Base-by-base conservation (phyloP, 2,797 vertebrate species). In the Megalops cyprinoides region DNA sequence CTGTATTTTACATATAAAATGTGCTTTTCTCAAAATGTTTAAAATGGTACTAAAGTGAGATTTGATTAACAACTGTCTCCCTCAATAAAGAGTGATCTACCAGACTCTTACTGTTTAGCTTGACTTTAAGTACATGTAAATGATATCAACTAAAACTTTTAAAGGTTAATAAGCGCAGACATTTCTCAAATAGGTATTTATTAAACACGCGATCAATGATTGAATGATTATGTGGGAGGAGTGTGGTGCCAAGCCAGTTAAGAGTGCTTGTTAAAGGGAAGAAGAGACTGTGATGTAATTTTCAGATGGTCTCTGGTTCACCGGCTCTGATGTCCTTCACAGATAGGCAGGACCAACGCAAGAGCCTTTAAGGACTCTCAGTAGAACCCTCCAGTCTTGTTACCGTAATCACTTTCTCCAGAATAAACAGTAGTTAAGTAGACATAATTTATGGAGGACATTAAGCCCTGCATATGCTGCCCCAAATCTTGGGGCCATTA, bases 351-450 rank as follows among this genome's bases (percentile, higher is more conserved):
- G 25, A 51, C 44, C 25, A 31, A 49, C 37, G 49, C 3, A 23
- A 37, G 65, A 12, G 31, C 49, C 9, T 51, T 62, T 74, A n/a
- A 81, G 44, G 37, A 8, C 3, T 58, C 62, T 74, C 75, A 25
- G 4, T 31, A 69, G 55, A 56, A 73, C 20, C 51, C 73, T 73
- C 28, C 73, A 65, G 60, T 80, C 74, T 69, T 14, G 55, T 67
- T 34, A 58, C 76, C 67, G 25, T 78, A 82, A 81, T 81, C 71
- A 78, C 79, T 79, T 79, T 84, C 69, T 31, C 76, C 69, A 53
- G 71, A 78, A 81, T 79, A 81, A 81, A 81, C 79, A 84, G 69
- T 56, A 51, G 55, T 76, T 79, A 81, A 84, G 80, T 56, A 78
- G 82, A 77, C 42, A 20, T 79, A 79, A 81, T 81, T 78, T 84